Percentiles rank a stretch among this genome's conserved stretches.
phyloP scores from a whole-genome alignment of 2,113 vertebrate species.

The Peromyscus californicus region DNA sequence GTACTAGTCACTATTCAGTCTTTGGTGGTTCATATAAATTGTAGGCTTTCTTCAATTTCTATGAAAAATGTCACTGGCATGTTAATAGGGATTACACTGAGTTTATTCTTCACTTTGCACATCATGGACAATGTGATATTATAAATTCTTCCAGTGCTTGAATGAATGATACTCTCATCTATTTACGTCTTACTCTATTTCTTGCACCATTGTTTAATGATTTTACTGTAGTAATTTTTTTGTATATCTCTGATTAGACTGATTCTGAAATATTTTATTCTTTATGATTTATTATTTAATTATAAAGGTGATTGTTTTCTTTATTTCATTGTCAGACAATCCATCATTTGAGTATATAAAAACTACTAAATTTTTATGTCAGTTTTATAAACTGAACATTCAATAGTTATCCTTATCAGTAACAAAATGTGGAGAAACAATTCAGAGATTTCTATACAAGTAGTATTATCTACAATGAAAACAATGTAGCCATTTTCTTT shows the following conservation, averaged over 20 bases:
- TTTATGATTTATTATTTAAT: not conserved
- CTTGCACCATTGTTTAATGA: not conserved
- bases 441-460: not conserved
- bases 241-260: not conserved
- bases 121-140: not conserved
- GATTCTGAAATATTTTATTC: not conserved
- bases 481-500: not conserved
- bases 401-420: not conserved
- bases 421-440: not conserved
- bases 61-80: not conserved
- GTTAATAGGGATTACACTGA: not conserved
- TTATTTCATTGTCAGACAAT: not conserved
- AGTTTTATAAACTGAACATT: not conserved
- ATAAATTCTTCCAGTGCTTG: too few species aligned
- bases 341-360: not conserved
- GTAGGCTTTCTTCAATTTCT: not conserved
- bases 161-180: not conserved
- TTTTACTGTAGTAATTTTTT: not conserved
- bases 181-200: not conserved
- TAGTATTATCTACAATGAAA: not conserved
- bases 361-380: not conserved
- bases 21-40: not conserved
- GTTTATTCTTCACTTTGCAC: not conserved
- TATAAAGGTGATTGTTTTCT: not conserved
- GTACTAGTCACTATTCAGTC: not conserved